Percentiles rank a stretch among this genome's conserved stretches.
These are phyloP conservation scores for Rhagoletis pomonella DNA, from an alignment of 1,140 invertebrate genomes.

Conservation along the genomic window DNA sequence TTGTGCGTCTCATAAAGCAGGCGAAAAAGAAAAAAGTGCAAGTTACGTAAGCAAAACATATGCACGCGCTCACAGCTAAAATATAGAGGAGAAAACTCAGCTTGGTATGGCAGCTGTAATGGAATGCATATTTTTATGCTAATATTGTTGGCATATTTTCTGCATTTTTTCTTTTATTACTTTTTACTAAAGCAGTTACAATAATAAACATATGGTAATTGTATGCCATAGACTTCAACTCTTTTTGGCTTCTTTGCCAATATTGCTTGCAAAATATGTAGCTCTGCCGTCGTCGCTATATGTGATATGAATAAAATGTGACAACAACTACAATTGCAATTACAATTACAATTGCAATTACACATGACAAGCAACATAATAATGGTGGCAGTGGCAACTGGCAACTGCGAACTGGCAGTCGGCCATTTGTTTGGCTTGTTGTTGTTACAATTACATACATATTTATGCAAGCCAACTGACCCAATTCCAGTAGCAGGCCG, in stretches of 20 bases:
- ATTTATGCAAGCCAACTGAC: constrained; percentile 47
- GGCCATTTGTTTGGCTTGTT: constrained; percentile 23
- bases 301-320: constrained; percentile 48
- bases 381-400: constrained; percentile 26
- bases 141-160: neutral
- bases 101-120: constrained; percentile 13
- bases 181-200: neutral
- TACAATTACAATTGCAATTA: constrained; percentile 48
- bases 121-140: neutral
- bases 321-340: constrained; percentile 7
- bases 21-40: neutral
- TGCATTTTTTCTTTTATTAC: neutral
- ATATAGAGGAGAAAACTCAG: neutral
- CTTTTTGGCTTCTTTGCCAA: neutral
- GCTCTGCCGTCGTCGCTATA: neutral
- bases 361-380: constrained; percentile 37
- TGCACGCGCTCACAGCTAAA: neutral
- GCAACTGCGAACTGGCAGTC: too few relatives aligned
- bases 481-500: neutral
- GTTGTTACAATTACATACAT: neutral
- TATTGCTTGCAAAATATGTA: constrained; percentile 33
- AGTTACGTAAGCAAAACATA: neutral
- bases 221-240: neutral
- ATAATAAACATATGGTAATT: neutral
- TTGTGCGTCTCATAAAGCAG: neutral